phyloP scores from a whole-genome alignment of 2,888 invertebrate genomes.

The Lucinisca nassula region DNA sequence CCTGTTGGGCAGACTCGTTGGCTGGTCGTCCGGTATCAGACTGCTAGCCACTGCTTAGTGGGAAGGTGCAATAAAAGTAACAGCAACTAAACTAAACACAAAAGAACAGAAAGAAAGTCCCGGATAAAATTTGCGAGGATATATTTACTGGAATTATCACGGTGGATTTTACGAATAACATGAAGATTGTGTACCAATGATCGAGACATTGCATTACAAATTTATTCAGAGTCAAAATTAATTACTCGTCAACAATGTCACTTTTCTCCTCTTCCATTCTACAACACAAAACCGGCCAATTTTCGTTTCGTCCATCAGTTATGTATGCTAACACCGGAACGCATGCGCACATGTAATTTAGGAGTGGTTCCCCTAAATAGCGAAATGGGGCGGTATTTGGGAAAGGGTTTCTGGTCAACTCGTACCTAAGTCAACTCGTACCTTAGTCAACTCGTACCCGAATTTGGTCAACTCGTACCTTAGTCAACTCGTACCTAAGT shows the following conservation, averaged over 20 bases:
- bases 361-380: too few species aligned
- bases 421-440: too few species aligned
- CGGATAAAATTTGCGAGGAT: background rate
- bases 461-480: too few species aligned
- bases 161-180: background rate
- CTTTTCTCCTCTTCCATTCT: slow-evolving; percentile 29
- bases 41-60: too few species aligned
- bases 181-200: background rate
- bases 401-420: too few species aligned
- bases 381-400: too few species aligned
- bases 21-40: too few species aligned
- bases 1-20: too few species aligned
- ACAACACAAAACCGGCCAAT: background rate
- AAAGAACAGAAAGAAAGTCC: background rate
- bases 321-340: background rate
- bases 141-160: background rate
- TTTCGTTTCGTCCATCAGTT: background rate
- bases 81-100: background rate
- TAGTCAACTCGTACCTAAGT: too few species aligned
- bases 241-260: slow-evolving; percentile 65
- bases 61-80: background rate
- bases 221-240: background rate
- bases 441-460: too few species aligned
- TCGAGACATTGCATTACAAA: background rate
- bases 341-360: too few species aligned